These are phyloP conservation scores for Callocephalon fimbriatum DNA, from an alignment of 2,113 vertebrate species.

Conservation along the genomic window DNA sequence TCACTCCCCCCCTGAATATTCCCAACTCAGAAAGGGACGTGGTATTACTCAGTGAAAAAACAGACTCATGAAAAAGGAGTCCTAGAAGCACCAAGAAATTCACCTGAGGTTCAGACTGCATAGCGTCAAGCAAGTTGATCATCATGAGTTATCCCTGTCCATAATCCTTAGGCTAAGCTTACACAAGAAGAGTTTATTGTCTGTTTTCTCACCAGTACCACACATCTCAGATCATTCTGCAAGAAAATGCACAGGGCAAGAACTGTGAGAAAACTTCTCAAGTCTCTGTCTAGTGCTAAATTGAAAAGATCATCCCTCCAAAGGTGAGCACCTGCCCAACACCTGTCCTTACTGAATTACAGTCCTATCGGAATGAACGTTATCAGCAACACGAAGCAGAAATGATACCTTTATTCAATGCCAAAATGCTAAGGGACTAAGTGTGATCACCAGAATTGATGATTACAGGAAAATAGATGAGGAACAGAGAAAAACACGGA, in stretches of 20 bases:
- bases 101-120: neutral
- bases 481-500: neutral
- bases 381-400: neutral
- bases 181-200: neutral
- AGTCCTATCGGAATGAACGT: accelerated
- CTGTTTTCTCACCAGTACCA: neutral
- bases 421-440: neutral
- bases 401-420: neutral
- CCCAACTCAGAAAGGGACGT: neutral
- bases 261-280: neutral
- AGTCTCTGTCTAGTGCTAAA: neutral
- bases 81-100: neutral
- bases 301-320: neutral
- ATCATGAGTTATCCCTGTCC: neutral
- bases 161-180: neutral
- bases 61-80: neutral
- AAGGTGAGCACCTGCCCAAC: neutral
- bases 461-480: neutral
- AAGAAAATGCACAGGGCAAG: neutral
- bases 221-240: neutral
- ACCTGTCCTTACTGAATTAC: neutral
- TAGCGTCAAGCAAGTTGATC: neutral
- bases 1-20: neutral
- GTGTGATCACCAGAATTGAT: neutral
- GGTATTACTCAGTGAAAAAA: neutral